Evolutionary conservation across 2,113 vertebrate genomes (phyloP).

Genomic region (Tyto alba): DNA sequence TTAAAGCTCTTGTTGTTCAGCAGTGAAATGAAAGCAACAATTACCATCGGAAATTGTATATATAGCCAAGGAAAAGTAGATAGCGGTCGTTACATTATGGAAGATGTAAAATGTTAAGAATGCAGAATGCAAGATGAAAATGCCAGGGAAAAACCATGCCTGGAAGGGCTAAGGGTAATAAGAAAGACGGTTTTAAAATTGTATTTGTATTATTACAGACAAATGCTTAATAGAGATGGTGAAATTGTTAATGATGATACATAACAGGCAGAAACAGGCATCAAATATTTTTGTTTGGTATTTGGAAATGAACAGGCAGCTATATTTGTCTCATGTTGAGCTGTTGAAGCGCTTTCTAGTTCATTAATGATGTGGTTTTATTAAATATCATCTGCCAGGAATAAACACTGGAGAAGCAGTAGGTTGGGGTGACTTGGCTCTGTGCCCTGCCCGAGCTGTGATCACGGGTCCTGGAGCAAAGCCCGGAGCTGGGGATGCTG

Average conservation of each 20-base stretch:
- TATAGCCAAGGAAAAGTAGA: neutral
- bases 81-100: accelerated
- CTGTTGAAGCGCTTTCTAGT: constrained; percentile 28
- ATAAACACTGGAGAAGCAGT: neutral
- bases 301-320: constrained; percentile 42
- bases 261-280: constrained; percentile 5
- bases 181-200: neutral
- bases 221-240: constrained; percentile 14
- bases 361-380: constrained; percentile 36
- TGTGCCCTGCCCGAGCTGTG: neutral
- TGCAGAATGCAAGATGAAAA: neutral
- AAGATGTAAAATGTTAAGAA: neutral
- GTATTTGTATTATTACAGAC: neutral
- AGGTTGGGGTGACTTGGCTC: neutral
- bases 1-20: neutral
- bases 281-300: constrained; percentile 42
- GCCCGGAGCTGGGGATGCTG: neutral
- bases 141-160: neutral
- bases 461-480: neutral
- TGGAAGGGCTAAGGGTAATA: neutral
- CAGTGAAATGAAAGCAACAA: neutral
- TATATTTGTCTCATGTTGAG: constrained; percentile 27
- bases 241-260: constrained; percentile 28
- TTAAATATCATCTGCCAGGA: constrained; percentile 45
- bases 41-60: neutral